Percentiles rank a stretch among this genome's conserved stretches.
phyloP scores from a whole-genome alignment of 2,888 invertebrate genomes.

The Hemithea aestivaria region DNA sequence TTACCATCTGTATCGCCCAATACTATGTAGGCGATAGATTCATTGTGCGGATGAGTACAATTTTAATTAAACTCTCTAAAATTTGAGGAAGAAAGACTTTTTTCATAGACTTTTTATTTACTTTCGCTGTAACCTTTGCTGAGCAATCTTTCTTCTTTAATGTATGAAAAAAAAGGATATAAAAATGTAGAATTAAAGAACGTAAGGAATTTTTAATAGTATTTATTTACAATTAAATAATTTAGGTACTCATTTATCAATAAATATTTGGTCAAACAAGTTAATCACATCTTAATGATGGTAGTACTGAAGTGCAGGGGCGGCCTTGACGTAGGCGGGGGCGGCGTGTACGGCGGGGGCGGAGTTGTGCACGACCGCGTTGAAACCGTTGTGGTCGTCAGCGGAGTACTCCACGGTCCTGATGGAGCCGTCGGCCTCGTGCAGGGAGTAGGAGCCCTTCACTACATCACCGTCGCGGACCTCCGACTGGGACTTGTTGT shows the following conservation, averaged over 20 bases:
- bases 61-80: constrained; percentile 17
- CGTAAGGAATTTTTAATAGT: constrained; percentile 10
- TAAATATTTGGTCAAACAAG: constrained; percentile 24
- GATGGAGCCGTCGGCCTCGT: constrained; percentile 77
- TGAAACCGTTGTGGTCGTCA: constrained; percentile 73
- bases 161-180: background rate
- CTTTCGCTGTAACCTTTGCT: background rate
- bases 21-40: constrained; percentile 49
- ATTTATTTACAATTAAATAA: constrained; percentile 47
- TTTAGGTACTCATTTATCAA: too few species aligned
- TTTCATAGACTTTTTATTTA: background rate
- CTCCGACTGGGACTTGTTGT: constrained; percentile 78
- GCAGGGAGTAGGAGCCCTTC: constrained; percentile 75
- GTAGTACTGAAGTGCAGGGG: constrained; percentile 52
- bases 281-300: constrained; percentile 38
- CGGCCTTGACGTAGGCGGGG: constrained; percentile 48
- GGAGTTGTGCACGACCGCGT: constrained; percentile 59
- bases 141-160: background rate
- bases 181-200: background rate
- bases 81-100: background rate
- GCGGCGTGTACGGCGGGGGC: constrained; percentile 50
- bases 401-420: constrained; percentile 77
- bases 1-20: constrained; percentile 35
- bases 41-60: constrained; percentile 28
- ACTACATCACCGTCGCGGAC: constrained; percentile 74